Base-by-base conservation (phyloP, 2,888 invertebrate genomes). In the Chorisops tibialis region DNA sequence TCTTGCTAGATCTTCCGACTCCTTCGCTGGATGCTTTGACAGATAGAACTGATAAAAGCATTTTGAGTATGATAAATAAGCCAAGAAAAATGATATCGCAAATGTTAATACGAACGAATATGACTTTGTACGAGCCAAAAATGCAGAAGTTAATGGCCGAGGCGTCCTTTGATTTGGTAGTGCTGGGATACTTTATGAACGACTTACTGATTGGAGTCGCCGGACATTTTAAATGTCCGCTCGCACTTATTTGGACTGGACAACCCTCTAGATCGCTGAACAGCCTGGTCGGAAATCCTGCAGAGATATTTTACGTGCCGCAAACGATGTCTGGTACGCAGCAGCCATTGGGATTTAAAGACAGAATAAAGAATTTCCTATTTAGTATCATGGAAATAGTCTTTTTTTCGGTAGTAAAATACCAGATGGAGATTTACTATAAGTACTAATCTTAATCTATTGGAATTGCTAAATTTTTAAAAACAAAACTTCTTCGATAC, bases 191-290 rank as follows among this genome's bases (percentile, higher is more conserved):
- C 16, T 56, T 62, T 21, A 22, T 62, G 16, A 60, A 59, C 43
- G 35, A 49, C n/a, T 56, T 47, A 19, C 16, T 39, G n/a, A 11
- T 62, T 7, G 67, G 67, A 5, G 24, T 66, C 14, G 66, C 65
- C 11, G 64, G 56, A 4, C 66, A 65, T 48, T 67, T 66, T 47
- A 59, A 66, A 12, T 64, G 63, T 30, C 67, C 67, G 35, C 35
- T 60, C 6, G 61, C 63, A 18, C 21, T 66, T 0, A 60, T 38
- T 38, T 59, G 49, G 18, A 37, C 37, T 2, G 14, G 12, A 11
- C 2, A 14, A 21, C 30, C 62, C 6, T 5, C 35, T 9, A 9
- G 7, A 19, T 3, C 19, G 4, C 14, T 62, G 3, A 41, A 62
- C 38, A 22, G n/a, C 11, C 11, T 58, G 16, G n/a, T 59, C 9